phyloP scores from a whole-genome alignment of 2,797 vertebrate species.

The Semaprochilodus insignis region DNA sequence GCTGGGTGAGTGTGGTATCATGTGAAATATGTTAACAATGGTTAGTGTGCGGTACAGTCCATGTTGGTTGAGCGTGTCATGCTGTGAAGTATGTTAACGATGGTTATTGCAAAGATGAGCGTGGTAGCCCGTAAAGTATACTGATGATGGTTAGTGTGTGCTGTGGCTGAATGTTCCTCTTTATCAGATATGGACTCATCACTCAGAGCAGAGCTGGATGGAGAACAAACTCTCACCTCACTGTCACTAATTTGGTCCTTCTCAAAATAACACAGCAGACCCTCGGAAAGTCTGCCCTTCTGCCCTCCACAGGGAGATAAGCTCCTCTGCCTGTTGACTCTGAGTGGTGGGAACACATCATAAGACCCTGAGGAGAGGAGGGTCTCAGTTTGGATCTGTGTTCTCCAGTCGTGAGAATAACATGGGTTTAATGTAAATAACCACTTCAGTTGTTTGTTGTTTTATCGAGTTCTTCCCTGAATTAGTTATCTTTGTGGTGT shows the following conservation, averaged over 20 bases:
- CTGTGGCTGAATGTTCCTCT: constrained; percentile 19
- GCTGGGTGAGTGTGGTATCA: too few relatives aligned
- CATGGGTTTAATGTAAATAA: neutral
- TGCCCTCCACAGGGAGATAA: neutral
- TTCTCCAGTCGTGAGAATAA: neutral
- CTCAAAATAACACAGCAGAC: constrained; percentile 39
- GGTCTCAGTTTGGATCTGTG: neutral
- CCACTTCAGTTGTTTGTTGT: neutral
- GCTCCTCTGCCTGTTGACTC: neutral
- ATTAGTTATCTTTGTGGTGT: neutral
- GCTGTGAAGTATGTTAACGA: too few relatives aligned
- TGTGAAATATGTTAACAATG: too few relatives aligned
- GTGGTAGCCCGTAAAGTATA: neutral
- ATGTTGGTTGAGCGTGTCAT: too few relatives aligned
- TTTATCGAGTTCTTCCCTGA: neutral
- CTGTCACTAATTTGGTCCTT: constrained; percentile 9
- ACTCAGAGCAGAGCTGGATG: constrained; percentile 24
- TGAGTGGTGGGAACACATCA: neutral
- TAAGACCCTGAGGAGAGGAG: neutral
- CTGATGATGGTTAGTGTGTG: constrained; percentile 36
- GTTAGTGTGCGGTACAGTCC: too few relatives aligned
- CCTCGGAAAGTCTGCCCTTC: neutral
- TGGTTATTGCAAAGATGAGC: too few relatives aligned
- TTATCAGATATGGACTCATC: constrained; percentile 33
- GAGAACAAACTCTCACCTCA: constrained; percentile 22